Evolutionary conservation across 37 sponge, comb jelly and placozoan species (phyloP), one percentile per base, ranked within the genome.

Genomic region (Petrosia ficiformis): DNA sequence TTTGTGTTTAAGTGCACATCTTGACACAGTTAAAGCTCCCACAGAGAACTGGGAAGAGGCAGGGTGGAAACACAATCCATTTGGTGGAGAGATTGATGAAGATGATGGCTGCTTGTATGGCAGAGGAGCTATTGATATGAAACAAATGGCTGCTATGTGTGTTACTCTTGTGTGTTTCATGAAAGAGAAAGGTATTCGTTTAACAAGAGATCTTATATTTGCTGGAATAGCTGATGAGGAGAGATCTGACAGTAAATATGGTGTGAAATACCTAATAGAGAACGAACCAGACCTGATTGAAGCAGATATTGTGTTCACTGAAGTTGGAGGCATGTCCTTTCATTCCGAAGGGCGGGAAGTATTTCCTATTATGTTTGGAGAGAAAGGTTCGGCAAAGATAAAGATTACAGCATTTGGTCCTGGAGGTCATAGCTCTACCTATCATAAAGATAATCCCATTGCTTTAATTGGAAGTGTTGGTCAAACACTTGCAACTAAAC

Each of bases 41-140:
- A 85, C 77, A 58, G 89, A 84, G 37, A 70, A 84, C 63, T 93
- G 93, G 93, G 75, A 78, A 57, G 76, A 61, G 29, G 81, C 77
- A 36, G 93, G 93, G 19, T 93, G 93, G 93, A 87, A 85, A 74
- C 86, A 88, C 61, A 69, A 82, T 36, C 93, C 93, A 0, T 93
- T 72, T 41, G 86, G 83, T 32, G 93, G 76, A 2, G 79, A 75
- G 63, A 88, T 93, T 21, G 86, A 93, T 63, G 86, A 88, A 64
- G 93, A 84, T 69, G 93, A 93, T 52, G 93, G 86, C 25, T 93
- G 93, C 70, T 73, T 93, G 0, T 93, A 93, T 67, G 93, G 93
- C 25, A 68, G 93, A 22, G 93, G 93, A 5, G 76, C 93, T 4
- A 63, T 93, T 32, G 93, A 93, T 48, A 93, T 93, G 93, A 93